A percentile compares a stretch with the other conserved stretches of the same genome.
These are phyloP conservation scores for Pseudomyrmex gracilis DNA, from an alignment of 1,140 invertebrate species.

Conservation along the genomic window DNA sequence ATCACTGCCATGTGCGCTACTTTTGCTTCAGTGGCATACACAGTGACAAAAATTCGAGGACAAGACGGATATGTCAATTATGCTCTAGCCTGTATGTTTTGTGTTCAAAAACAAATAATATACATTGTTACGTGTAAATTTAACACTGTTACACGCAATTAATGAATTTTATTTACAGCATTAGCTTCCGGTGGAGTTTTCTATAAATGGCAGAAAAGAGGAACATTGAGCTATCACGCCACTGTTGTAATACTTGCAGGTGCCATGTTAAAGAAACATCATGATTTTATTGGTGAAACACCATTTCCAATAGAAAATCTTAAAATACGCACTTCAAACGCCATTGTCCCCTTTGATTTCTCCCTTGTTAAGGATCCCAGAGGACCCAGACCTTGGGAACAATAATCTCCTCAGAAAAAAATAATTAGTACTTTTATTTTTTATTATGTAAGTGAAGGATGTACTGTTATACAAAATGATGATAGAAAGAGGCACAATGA, in stretches of 20 bases:
- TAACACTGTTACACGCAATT: neutral
- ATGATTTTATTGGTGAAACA: neutral
- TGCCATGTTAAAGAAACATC: neutral
- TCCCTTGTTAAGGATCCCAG: conserved; percentile 12
- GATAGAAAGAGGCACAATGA: neutral
- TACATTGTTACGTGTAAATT: neutral
- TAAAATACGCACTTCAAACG: neutral
- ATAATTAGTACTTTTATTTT: conserved; percentile 20
- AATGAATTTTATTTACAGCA: conserved; percentile 52
- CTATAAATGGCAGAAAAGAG: neutral
- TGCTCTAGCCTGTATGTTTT: conserved; percentile 74
- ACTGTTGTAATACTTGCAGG: neutral
- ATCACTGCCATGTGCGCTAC: conserved; percentile 88
- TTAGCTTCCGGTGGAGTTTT: neutral
- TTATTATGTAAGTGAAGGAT: neutral
- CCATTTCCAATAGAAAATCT: neutral
- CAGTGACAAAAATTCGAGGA: conserved; percentile 86
- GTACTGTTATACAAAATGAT: conserved; percentile 15
- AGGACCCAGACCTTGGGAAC: neutral
- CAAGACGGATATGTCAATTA: conserved; percentile 88
- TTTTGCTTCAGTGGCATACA: conserved; percentile 88
- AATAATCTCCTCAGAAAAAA: neutral
- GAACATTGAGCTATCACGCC: neutral
- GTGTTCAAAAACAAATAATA: neutral
- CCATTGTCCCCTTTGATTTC: neutral